Evolutionary conservation across 23 tunicate species (phyloP), one percentile per base, ranked within the genome.

Genomic region (Ascidia mentula): DNA sequence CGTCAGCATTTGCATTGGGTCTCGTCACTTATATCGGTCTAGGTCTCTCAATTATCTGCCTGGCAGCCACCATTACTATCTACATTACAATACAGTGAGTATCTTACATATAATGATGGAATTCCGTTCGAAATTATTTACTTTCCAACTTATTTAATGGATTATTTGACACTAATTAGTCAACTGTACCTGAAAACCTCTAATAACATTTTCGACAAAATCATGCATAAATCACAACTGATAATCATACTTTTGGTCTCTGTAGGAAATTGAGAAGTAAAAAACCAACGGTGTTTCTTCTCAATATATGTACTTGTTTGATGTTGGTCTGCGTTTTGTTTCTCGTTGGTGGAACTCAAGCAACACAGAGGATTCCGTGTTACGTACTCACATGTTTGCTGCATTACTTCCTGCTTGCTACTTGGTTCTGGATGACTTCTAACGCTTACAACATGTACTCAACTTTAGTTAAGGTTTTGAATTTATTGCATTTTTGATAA

Each of bases 371-470:
- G 28, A 34, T 24, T 0, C 59, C 40, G 4, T 82, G 85, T 34
- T 32, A 72, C 37, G 69, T 40, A 6, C 13, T 34, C 24, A 45
- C 78, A 24, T 17, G 36, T 36, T 26, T 73, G 13, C 70, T 82
- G 53, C 85, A 82, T 26, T 82, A 72, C 35, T 73, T 82, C 34
- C 37, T 82, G 60, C 38, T 82, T 13, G 40, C 69, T 8, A 45
- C 78, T 26, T 72, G 78, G 85, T 82, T 36, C 34, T 82, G 85
- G 85, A 72, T 82, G 78, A 70, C 70, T 18, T 78, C 72, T 20
- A 72, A 82, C 34, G 78, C 78, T 0, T 38, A 73, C 32, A 78
- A 6, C 24, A 34, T 82, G 78, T 82, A 82, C 78, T 40, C 6
- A 33, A 40, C 85, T 28, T 31, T 82, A 22, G 78, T 82, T 9